Conservation (phyloP, 2,797 vertebrate genomes). For the Pseudochirops cupreus region DNA sequence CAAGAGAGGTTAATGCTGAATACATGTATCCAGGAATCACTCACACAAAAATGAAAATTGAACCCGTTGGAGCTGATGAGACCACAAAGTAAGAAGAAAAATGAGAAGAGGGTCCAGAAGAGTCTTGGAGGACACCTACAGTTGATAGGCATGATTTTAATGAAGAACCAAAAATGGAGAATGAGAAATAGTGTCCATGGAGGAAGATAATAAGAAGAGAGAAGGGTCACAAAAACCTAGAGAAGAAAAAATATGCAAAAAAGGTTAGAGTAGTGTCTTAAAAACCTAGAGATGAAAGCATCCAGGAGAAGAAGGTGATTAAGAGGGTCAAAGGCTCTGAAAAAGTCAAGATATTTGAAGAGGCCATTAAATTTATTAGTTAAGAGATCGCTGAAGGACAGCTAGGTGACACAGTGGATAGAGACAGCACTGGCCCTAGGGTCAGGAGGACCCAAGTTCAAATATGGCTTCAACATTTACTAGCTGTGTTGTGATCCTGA, state of each 20-base stretch:
- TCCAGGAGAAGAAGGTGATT: not conserved
- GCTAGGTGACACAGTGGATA: not conserved
- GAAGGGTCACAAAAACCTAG: not conserved
- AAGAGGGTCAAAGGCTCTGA: not conserved
- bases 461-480: not conserved
- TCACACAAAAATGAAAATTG: not conserved
- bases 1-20: not conserved
- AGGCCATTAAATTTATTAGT: not conserved
- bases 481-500: not conserved
- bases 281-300: not conserved
- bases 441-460: not conserved
- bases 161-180: not conserved
- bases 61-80: not conserved
- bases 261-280: not conserved
- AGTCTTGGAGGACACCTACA: not conserved
- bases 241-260: not conserved
- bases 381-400: not conserved
- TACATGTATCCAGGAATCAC: not conserved
- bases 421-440: not conserved
- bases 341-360: not conserved
- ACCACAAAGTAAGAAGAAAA: not conserved
- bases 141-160: not conserved
- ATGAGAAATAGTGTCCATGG: not conserved
- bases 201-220: not conserved
- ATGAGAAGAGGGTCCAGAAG: not conserved